Base-by-base conservation (phyloP, 2,797 vertebrate species). In the Micropoecilia bifurca region DNA sequence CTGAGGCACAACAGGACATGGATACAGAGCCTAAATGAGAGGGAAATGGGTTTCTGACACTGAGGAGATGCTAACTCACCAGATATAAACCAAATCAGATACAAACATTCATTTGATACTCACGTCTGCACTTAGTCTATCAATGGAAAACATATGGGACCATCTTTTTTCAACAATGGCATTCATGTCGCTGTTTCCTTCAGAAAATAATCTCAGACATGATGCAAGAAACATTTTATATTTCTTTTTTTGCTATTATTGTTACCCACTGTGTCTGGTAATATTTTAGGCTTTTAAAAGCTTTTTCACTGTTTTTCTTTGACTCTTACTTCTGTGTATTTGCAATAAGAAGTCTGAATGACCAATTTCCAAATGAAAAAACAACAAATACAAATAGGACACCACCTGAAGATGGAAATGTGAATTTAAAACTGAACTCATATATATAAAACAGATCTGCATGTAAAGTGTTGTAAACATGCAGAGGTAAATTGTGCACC, bases 31-130 rank as follows among this genome's bases (percentile, higher is more conserved):
- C 91, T 55, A 71, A 89, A 91, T 87, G 83, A 85, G 81, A 73
- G 69, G 90, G 78, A 91, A 93, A 93, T 88, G 81, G 80, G 78
- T 82, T 91, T 93, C 83, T 86, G 87, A 89, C 89, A 90, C 81
- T 80, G 78, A 73, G 77, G 83, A 91, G 85, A 86, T 71, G 63
- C 83, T 82, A 73, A 86, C 82, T 85, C 77, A 80, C 71, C 77
- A 59, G 79, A 78, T 45, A n/a, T 59, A 80, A 76, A 77, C 74
- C 57, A 82, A 61, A 86, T 86, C 69, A 82, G 83, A 87, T 78
- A 75, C 45, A 74, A 12, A 73, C 47, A 85, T 83, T 50, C 75
- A 80, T 76, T 20, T 73, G 28, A 72, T 57, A 10, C 45, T 77
- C 47, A 59, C 57, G 30, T 80, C 66, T 48, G 77, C 72, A 30